phyloP scores from a whole-genome alignment of 2,113 vertebrate species.

The Xiphorhynchus elegans region DNA sequence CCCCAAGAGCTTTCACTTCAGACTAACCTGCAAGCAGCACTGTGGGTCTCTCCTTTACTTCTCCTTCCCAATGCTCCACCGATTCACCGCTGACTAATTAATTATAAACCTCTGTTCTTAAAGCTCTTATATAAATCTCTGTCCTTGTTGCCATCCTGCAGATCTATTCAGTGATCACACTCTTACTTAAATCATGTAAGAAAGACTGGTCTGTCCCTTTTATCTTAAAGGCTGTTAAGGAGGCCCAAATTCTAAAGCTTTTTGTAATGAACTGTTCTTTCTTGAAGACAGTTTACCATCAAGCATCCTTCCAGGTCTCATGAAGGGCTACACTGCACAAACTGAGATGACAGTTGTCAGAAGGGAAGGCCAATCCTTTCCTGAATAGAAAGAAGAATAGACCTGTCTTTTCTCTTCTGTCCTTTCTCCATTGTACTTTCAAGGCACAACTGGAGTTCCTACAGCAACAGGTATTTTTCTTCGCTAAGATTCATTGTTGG shows the following conservation, averaged over 20 bases:
- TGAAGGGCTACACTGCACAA: constrained; percentile 52
- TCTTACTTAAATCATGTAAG: constrained; percentile 59
- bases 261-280: constrained; percentile 61
- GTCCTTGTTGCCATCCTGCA: constrained; percentile 64
- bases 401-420: constrained; percentile 35
- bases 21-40: constrained; percentile 61
- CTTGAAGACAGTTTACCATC: constrained; percentile 63
- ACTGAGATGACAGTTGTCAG: constrained; percentile 54
- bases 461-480: constrained; percentile 62
- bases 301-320: constrained; percentile 55
- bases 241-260: constrained; percentile 65
- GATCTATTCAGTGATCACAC: constrained; percentile 62
- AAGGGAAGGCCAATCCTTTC: constrained; percentile 42
- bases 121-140: constrained; percentile 56
- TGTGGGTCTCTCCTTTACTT: constrained; percentile 66
- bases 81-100: constrained; percentile 47
- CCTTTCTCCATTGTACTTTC: constrained; percentile 54
- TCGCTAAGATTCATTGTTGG: constrained; percentile 55
- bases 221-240: constrained; percentile 62
- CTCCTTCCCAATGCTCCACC: constrained; percentile 41
- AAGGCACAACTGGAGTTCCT: constrained; percentile 65
- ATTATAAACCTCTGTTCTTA: constrained; percentile 64
- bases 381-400: constrained; percentile 57
- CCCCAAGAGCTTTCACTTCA: constrained; percentile 64
- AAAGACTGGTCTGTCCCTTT: constrained; percentile 56